These are phyloP conservation scores for Mesorhabditis sp. DNA, from an alignment of 2,888 invertebrate species.

Conservation along the genomic window DNA sequence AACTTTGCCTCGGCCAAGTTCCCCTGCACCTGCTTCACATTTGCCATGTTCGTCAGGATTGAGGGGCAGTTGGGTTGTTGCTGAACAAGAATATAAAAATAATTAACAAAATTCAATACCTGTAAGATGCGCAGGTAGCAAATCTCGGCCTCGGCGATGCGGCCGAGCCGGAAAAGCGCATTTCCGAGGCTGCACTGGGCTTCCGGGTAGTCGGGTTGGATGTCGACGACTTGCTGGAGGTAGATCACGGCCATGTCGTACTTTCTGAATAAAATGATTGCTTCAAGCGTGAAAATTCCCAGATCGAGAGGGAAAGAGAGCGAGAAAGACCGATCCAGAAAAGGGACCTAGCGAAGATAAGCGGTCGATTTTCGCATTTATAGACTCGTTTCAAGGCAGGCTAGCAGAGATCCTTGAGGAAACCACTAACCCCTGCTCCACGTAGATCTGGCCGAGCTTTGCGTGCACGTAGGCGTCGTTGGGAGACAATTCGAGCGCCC, in stretches of 20 bases:
- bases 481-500: conserved; percentile 87
- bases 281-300: not conserved
- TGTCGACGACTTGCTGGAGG: conserved; percentile 89
- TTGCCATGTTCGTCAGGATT: conserved; percentile 92
- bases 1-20: conserved; percentile 91
- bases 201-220: conserved; percentile 97
- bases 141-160: conserved; percentile 48
- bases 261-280: conserved; percentile 64
- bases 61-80: conserved; percentile 95
- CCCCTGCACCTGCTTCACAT: conserved; percentile 97
- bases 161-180: conserved; percentile 88
- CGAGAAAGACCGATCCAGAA: not conserved
- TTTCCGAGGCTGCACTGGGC: conserved; percentile 98
- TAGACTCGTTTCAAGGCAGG: too few species aligned
- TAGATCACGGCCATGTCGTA: conserved; percentile 98
- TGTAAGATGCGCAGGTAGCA: conserved; percentile 52
- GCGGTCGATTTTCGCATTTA: not conserved
- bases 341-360: not conserved
- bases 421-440: conserved; percentile 81
- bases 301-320: not conserved
- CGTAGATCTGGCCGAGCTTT: conserved; percentile 96
- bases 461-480: conserved; percentile 96
- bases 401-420: too few species aligned
- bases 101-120: conserved; percentile 9
- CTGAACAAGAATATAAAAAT: conserved; percentile 58